A percentile compares a stretch with the other conserved stretches of the same genome.
phyloP scores from a whole-genome alignment of 2,888 invertebrate genomes.

The Eubasilissa splendida region DNA sequence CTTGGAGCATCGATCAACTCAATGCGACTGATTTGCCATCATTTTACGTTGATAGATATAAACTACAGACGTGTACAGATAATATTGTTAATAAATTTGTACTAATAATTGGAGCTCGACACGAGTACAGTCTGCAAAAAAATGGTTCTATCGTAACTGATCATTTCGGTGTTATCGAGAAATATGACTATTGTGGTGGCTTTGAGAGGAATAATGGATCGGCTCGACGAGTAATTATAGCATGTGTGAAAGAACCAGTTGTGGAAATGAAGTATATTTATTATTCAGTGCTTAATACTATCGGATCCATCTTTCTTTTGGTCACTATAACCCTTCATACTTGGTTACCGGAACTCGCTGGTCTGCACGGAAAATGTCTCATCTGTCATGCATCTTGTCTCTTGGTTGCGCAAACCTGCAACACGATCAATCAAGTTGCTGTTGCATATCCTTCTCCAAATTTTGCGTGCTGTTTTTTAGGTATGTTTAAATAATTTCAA shows the following conservation, averaged over 20 bases:
- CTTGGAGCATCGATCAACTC: background rate
- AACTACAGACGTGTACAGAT: background rate
- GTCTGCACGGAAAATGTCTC: background rate
- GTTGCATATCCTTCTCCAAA: background rate
- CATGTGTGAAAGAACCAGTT: background rate
- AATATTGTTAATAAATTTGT: background rate
- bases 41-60: background rate
- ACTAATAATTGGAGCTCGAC: background rate
- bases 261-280: background rate
- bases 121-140: background rate
- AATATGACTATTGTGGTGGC: background rate
- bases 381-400: background rate
- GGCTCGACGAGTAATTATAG: background rate
- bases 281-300: background rate
- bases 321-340: background rate
- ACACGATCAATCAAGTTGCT: background rate
- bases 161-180: background rate
- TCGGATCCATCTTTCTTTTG: background rate
- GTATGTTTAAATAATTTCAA: background rate
- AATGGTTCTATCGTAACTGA: conserved; percentile 4
- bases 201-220: background rate
- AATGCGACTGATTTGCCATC: background rate
- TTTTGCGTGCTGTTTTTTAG: conserved; percentile 4
- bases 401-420: background rate
- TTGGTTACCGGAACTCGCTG: conserved; percentile 1